These are phyloP conservation scores for Eurosta solidaginis DNA, from an alignment of 1,140 invertebrate species.

Conservation along the genomic window DNA sequence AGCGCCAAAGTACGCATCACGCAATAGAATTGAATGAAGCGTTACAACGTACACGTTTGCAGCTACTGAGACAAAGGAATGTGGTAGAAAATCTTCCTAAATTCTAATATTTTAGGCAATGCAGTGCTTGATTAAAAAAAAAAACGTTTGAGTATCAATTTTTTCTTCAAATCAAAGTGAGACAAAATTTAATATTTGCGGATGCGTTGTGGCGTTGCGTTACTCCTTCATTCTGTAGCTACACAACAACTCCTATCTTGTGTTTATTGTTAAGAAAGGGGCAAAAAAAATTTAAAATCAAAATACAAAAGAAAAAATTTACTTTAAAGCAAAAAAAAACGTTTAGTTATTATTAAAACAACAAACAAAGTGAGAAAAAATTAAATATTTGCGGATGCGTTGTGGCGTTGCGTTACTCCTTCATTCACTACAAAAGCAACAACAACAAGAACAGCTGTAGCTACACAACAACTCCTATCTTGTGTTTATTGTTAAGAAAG, in stretches of 20 bases:
- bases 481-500: not conserved
- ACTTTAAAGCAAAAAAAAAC: not conserved
- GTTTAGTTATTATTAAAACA: not conserved
- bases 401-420: slow-evolving; percentile 11
- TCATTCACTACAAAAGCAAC: not conserved
- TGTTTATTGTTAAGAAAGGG: not conserved
- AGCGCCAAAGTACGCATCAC: slow-evolving; percentile 58
- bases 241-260: not conserved
- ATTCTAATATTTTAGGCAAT: not conserved
- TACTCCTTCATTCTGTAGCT: not conserved
- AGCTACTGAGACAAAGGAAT: not conserved
- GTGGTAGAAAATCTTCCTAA: not conserved
- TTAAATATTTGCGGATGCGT: slow-evolving; percentile 1
- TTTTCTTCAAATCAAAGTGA: too few species aligned
- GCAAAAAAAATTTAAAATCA: not conserved
- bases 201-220: slow-evolving; percentile 19
- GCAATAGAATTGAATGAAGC: slow-evolving; percentile 46
- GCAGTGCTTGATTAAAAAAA: not conserved
- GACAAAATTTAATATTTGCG: not conserved
- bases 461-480: not conserved
- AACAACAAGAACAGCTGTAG: not conserved
- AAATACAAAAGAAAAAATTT: not conserved
- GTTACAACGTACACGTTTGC: not conserved
- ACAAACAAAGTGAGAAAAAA: not conserved
- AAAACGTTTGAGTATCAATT: not conserved